Conservation (phyloP, 2,113 vertebrate genomes). For the Microtus pennsylvanicus region DNA sequence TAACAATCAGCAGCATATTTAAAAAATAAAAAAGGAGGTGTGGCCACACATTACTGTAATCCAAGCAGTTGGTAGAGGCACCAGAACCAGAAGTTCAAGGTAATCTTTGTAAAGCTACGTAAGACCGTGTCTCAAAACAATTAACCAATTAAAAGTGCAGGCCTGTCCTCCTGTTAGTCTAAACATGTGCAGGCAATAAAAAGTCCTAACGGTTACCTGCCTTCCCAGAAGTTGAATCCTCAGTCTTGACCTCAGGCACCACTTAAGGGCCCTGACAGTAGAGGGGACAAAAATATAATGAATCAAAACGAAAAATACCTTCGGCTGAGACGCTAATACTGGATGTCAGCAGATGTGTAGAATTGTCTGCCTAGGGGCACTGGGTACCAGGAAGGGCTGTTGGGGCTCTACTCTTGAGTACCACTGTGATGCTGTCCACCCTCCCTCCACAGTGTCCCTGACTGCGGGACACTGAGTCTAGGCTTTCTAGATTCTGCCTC, state of each 20-base stretch:
- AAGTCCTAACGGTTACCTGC: background rate
- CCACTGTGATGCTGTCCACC: fast-evolving
- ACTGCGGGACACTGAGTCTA: background rate
- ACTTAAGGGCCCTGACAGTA: background rate
- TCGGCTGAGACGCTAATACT: background rate
- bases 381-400: fast-evolving
- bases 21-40: background rate
- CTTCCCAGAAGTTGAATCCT: background rate
- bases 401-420: background rate
- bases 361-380: fast-evolving
- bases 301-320: background rate
- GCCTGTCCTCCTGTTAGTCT: no score
- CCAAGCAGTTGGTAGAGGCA: background rate
- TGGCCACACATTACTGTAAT: background rate
- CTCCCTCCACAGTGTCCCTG: background rate
- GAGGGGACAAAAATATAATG: background rate
- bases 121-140: background rate
- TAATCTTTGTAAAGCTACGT: background rate
- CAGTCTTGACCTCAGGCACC: background rate
- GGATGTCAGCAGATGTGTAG: background rate
- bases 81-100: background rate
- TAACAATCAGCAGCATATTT: background rate
- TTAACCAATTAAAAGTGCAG: background rate
- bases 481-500: background rate
- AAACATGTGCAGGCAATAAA: fast-evolving